Evolutionary conservation across 1,140 invertebrate species (phyloP).

Genomic region (Eufriesea mexicana): DNA sequence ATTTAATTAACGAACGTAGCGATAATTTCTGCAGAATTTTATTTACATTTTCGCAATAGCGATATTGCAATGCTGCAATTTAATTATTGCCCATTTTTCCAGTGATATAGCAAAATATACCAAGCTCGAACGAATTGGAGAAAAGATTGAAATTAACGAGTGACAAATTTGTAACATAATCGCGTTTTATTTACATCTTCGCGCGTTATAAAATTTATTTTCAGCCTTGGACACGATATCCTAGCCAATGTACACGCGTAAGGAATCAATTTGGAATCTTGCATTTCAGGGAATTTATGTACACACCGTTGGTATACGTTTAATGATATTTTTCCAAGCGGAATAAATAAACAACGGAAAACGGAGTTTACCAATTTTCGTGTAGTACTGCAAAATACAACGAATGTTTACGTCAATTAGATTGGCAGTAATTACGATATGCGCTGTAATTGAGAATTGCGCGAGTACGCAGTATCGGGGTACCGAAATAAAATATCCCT

Average conservation of each 20-base stretch:
- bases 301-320: background rate
- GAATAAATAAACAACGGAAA: background rate
- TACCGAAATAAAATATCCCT: slow-evolving; percentile 31
- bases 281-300: background rate
- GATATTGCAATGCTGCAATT: too few species aligned
- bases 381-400: slow-evolving; percentile 20
- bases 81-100: too few species aligned
- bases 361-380: slow-evolving; percentile 31
- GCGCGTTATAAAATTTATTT: background rate
- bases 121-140: too few species aligned
- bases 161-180: too few species aligned
- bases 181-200: background rate
- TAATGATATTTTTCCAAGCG: background rate
- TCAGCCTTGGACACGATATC: background rate
- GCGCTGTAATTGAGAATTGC: slow-evolving; percentile 35
- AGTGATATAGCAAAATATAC: too few species aligned
- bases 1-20: too few species aligned
- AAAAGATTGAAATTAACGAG: too few species aligned
- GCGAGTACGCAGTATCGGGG: background rate
- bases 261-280: background rate
- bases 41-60: too few species aligned
- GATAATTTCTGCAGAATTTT: too few species aligned
- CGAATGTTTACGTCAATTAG: slow-evolving; percentile 38
- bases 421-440: slow-evolving; percentile 40
- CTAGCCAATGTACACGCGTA: slow-evolving; percentile 1